These are phyloP conservation scores for Cantharis lateralis DNA, from an alignment of 2,888 invertebrate genomes.

Conservation along the genomic window DNA sequence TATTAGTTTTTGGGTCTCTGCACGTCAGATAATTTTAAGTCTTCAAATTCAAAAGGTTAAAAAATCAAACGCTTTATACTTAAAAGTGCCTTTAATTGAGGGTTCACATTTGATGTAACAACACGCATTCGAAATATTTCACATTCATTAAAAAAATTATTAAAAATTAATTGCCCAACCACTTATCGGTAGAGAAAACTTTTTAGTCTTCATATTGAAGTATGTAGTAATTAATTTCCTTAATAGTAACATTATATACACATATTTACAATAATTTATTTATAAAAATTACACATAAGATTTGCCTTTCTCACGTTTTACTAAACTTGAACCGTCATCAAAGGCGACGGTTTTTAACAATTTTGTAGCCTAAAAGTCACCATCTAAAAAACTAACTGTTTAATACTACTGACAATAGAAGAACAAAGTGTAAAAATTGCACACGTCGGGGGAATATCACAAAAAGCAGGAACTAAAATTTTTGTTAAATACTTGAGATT, in stretches of 20 bases:
- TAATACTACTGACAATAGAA: background rate
- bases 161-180: background rate
- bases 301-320: background rate
- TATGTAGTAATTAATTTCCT: background rate
- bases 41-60: too few relatives aligned
- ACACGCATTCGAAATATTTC: background rate
- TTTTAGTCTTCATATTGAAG: background rate
- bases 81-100: background rate
- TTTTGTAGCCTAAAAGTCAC: background rate
- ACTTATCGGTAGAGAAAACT: background rate
- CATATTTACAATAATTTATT: slow-evolving; percentile 17
- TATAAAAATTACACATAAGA: slow-evolving; percentile 12
- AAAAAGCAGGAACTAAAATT: background rate
- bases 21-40: too few relatives aligned
- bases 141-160: background rate
- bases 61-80: background rate
- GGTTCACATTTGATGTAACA: background rate
- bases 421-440: background rate
- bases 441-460: background rate
- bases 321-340: background rate
- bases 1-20: too few relatives aligned
- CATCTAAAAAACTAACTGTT: background rate
- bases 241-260: slow-evolving; percentile 5
- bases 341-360: background rate
- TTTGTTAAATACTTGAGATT: background rate